These are phyloP conservation scores for Thereva unica DNA, from an alignment of 2,888 invertebrate genomes.

Conservation along the genomic window DNA sequence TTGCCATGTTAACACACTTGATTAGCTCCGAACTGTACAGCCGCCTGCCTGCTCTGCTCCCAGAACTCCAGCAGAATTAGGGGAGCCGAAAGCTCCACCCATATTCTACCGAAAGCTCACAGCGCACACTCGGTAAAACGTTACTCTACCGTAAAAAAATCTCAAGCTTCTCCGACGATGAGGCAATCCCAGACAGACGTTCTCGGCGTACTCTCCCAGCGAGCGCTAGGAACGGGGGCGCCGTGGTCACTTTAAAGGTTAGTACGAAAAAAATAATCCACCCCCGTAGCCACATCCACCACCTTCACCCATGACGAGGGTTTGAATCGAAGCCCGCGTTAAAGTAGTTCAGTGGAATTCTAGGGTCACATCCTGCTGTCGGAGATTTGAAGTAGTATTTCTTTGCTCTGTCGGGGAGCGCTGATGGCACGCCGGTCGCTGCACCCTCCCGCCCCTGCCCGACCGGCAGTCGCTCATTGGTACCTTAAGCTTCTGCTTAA, in stretches of 20 bases:
- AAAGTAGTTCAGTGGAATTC: constrained; percentile 30
- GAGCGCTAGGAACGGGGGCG: not conserved
- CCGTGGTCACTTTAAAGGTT: constrained; percentile 10
- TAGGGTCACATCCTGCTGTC: constrained; percentile 8
- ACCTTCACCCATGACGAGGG: not conserved
- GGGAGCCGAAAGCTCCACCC: constrained; percentile 31
- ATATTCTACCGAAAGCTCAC: constrained; percentile 13
- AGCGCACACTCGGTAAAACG: constrained; percentile 12
- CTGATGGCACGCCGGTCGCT: constrained; percentile 10
- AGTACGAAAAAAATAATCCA: no score
- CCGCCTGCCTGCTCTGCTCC: constrained; percentile 1
- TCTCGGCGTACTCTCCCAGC: not conserved
- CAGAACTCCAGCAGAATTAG: not conserved
- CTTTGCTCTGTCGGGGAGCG: not conserved
- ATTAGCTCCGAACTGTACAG: constrained; percentile 14
- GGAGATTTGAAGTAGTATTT: constrained; percentile 20
- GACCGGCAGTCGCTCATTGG: not conserved
- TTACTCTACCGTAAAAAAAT: not conserved
- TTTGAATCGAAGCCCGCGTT: not conserved
- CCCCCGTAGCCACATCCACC: no score
- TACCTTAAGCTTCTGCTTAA: no score
- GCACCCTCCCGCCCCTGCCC: not conserved
- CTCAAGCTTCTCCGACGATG: not conserved
- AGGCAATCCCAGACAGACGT: constrained; percentile 23
- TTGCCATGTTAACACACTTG: constrained; percentile 25